phyloP scores from a whole-genome alignment of 2,888 invertebrate genomes.

The Caenorhabditis angaria region DNA sequence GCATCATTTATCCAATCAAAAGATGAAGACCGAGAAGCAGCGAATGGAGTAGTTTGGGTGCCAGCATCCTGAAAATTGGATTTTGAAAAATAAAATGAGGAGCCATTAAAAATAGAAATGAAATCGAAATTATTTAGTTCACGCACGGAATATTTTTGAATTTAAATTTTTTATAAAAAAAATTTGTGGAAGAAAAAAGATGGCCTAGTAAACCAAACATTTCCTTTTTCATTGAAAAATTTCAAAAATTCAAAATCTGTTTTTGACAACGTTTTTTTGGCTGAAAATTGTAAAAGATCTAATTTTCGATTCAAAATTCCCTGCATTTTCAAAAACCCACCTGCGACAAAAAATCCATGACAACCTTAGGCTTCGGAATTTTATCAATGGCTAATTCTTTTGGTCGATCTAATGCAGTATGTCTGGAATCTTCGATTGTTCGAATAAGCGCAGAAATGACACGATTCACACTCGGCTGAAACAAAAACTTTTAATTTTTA shows the following conservation, averaged over 20 bases:
- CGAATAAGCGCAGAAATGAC: constrained; percentile 30
- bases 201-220: too few relatives aligned
- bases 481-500: neutral
- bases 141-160: too few relatives aligned
- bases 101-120: too few relatives aligned
- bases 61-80: constrained; percentile 26
- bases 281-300: constrained; percentile 44
- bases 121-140: too few relatives aligned
- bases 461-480: constrained; percentile 11
- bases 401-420: constrained; percentile 27
- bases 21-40: constrained; percentile 52
- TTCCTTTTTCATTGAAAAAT: too few relatives aligned
- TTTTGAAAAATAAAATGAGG: too few relatives aligned
- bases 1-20: constrained; percentile 58
- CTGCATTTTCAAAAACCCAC: too few relatives aligned
- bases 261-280: constrained; percentile 29
- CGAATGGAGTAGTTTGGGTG: constrained; percentile 49
- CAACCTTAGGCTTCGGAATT: neutral
- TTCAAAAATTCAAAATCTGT: too few relatives aligned
- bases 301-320: neutral
- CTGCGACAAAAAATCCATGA: constrained; percentile 7
- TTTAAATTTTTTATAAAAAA: too few relatives aligned
- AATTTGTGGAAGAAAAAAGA: too few relatives aligned
- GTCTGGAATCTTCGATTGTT: constrained; percentile 28
- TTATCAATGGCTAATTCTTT: neutral